These are phyloP conservation scores for Drosophila watanabei DNA, from an alignment of 1,140 invertebrate genomes.

Conservation along the genomic window DNA sequence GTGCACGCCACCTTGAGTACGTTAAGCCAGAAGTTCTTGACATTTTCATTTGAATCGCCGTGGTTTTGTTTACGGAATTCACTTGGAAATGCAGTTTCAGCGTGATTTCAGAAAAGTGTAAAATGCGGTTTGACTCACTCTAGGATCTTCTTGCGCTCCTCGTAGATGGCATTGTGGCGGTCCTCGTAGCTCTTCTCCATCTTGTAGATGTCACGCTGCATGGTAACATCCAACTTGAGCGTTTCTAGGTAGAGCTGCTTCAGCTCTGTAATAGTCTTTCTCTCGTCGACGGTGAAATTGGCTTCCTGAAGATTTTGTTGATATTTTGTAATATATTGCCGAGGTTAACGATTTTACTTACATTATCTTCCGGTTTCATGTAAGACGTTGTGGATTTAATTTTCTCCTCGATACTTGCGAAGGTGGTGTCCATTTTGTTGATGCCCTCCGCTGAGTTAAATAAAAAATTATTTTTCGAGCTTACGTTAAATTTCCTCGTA, in stretches of 20 bases:
- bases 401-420: background rate
- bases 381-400: background rate
- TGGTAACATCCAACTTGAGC: constrained; percentile 94
- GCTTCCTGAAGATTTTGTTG: constrained; percentile 2
- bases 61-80: constrained; percentile 67
- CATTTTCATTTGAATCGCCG: constrained; percentile 86
- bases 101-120: background rate
- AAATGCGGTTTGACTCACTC: constrained; percentile 49
- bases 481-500: background rate
- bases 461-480: background rate
- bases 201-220: constrained; percentile 95
- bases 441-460: too few species aligned
- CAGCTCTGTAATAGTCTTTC: constrained; percentile 92
- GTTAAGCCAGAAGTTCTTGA: constrained; percentile 96
- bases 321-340: background rate
- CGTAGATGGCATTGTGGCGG: constrained; percentile 66
- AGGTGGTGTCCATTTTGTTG: background rate
- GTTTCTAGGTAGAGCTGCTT: constrained; percentile 94
- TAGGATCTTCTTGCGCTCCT: constrained; percentile 72
- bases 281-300: constrained; percentile 88
- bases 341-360: constrained; percentile 5
- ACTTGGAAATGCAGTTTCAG: constrained; percentile 7
- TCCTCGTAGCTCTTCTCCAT: constrained; percentile 93
- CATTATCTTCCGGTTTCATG: background rate
- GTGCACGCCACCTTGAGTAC: constrained; percentile 93